phyloP scores from a whole-genome alignment of 2,113 vertebrate species.

The Hemicordylus capensis region DNA sequence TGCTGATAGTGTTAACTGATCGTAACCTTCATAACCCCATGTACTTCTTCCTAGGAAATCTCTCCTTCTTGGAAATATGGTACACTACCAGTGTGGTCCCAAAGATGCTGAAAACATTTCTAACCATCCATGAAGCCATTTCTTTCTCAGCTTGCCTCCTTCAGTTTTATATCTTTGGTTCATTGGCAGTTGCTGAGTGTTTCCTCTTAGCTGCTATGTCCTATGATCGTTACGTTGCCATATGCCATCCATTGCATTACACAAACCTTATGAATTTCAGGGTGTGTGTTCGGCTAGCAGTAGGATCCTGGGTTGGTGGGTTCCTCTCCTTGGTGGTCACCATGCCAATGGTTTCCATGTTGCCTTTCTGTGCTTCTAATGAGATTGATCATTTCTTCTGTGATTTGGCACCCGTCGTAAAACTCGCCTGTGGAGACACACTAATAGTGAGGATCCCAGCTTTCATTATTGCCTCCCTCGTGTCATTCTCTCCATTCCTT shows the following conservation, averaged over 20 bases:
- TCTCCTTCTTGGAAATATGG: conserved; percentile 6
- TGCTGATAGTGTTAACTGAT: background rate
- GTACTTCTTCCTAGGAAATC: conserved; percentile 7
- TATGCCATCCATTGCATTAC: background rate
- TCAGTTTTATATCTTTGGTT: background rate
- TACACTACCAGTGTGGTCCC: background rate
- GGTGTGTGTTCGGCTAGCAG: background rate
- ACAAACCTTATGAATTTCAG: background rate
- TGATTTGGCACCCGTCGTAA: background rate
- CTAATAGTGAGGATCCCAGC: background rate
- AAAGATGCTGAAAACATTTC: background rate
- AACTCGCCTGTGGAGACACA: background rate
- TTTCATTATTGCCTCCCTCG: background rate
- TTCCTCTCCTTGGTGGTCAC: background rate
- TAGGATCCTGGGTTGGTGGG: conserved; percentile 9
- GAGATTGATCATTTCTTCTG: conserved; percentile 32
- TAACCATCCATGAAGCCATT: background rate
- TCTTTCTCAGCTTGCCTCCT: background rate
- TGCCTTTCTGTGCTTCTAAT: conserved; percentile 17
- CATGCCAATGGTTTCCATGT: background rate
- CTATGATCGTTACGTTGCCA: conserved; percentile 10
- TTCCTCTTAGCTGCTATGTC: conserved; percentile 2
- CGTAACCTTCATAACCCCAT: background rate
- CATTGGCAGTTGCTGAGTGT: background rate
- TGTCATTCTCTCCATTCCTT: conserved; percentile 30